Evolutionary conservation across 2,888 invertebrate genomes (phyloP).

Genomic region (Chromoteleia sp.): DNA sequence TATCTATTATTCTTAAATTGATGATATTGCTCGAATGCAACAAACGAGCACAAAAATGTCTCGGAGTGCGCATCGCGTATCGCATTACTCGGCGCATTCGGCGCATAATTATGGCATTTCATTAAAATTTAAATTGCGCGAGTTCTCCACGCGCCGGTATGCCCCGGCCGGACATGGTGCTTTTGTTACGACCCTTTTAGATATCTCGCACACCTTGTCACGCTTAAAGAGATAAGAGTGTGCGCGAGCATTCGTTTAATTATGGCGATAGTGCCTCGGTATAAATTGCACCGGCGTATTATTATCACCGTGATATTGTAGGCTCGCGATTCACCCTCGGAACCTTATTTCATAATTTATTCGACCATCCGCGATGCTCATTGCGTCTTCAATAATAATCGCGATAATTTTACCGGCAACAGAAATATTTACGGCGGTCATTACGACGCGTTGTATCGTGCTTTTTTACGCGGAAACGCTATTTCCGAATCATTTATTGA

Average conservation of each 20-base stretch:
- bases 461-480: slow-evolving; percentile 29
- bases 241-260: slow-evolving; percentile 69
- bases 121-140: slow-evolving; percentile 72
- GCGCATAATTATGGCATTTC: slow-evolving; percentile 63
- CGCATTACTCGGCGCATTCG: slow-evolving; percentile 53
- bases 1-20: slow-evolving; percentile 51
- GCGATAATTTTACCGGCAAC: slow-evolving; percentile 59
- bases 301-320: slow-evolving; percentile 62
- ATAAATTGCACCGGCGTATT: slow-evolving; percentile 65
- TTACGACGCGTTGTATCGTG: slow-evolving; percentile 46
- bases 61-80: slow-evolving; percentile 28
- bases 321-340: slow-evolving; percentile 48
- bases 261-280: slow-evolving; percentile 65
- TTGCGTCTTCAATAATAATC: slow-evolving; percentile 65
- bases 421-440: slow-evolving; percentile 49
- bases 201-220: slow-evolving; percentile 69
- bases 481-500: slow-evolving; percentile 51
- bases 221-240: slow-evolving; percentile 67
- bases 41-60: slow-evolving; percentile 31
- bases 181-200: slow-evolving; percentile 68
- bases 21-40: slow-evolving; percentile 28
- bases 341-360: slow-evolving; percentile 67
- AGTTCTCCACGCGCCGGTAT: slow-evolving; percentile 62
- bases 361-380: slow-evolving; percentile 50
- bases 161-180: slow-evolving; percentile 49